Conservation (phyloP, 2,113 vertebrate genomes). For the Chrysochloris asiatica region DNA sequence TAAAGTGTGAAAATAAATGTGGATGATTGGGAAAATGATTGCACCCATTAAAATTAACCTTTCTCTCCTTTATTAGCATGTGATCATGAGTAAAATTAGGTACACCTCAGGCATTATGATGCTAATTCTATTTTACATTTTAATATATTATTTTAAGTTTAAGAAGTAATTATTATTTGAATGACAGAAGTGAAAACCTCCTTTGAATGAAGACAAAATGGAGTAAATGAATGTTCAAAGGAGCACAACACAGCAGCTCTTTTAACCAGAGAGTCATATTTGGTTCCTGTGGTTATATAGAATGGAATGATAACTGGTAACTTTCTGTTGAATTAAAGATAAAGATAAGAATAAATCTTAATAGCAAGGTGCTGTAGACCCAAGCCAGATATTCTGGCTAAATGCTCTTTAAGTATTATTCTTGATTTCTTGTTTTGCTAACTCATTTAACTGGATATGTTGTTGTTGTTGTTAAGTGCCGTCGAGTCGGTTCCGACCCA, state of each 20-base stretch:
- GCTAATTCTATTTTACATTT: conserved; percentile 52
- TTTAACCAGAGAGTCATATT: not conserved
- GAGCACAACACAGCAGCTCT: not conserved
- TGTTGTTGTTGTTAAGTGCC: no score
- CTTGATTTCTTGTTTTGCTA: not conserved
- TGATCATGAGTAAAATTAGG: conserved; percentile 46
- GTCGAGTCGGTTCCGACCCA: no score
- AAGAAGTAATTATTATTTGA: conserved; percentile 29
- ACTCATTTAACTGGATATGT: not conserved
- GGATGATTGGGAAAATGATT: not conserved
- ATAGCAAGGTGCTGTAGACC: not conserved
- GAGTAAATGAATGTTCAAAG: not conserved
- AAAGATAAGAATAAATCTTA: not conserved
- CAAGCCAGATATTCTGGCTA: not conserved
- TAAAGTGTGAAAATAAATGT: conserved; percentile 26
- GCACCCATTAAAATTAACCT: conserved; percentile 16
- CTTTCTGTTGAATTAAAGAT: not conserved
- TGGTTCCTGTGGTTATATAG: not conserved
- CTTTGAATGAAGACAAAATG: not conserved
- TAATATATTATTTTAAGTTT: conserved; percentile 48
- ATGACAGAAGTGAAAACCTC: conserved; percentile 21
- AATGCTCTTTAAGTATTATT: not conserved
- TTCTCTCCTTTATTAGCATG: conserved; percentile 43
- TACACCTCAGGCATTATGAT: not conserved
- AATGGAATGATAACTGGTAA: not conserved